Evolutionary conservation across 2,113 vertebrate species (phyloP), one percentile per base, ranked within the genome.

Genomic region (Stigmatopora nigra): DNA sequence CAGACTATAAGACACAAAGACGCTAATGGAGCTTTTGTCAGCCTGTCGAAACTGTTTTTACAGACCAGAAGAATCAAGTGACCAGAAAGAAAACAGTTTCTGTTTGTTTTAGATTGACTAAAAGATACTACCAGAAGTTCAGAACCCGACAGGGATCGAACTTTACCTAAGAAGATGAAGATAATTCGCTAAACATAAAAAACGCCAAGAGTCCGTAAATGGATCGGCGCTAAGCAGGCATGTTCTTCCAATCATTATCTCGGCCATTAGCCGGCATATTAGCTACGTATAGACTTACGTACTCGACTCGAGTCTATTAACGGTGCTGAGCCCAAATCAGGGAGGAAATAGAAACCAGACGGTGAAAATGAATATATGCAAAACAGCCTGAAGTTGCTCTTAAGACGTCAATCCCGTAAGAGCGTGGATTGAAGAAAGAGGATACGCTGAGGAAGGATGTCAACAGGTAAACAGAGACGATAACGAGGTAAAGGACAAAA

Each of bases 301-400:
- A 55, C 71, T 48, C 66, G n/a, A 10, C 2, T 58, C 15, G 19
- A 72, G 68, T 79, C 85, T 81, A 86, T 88, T 88, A 88, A 57
- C 48, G 25, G 58, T 53, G n/a, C 63, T 57, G 61, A 73, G 45
- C 53, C 77, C 71, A 76, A 81, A 80, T 74, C 61, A 69, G 76
- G 75, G 53, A 77, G 80, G 86, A 86, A 88, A 88, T 65, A 73
- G 72, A 84, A 86, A 62, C 77, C 73, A 73, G 63, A 72, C 75
- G 16, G 68, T 83, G 85, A 81, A 83, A 88, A 84, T 88, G 68
- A 88, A 88, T 82, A 88, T 84, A 88, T 86, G 84, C 84, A 82
- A 88, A 85, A 84, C 70, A 77, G 82, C 22, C 80, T 70, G 65
- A 77, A 71, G 63, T 3, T 62, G 84, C 82, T 88, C 84, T 86